These are phyloP conservation scores for Hydrozoanthus tunicans DNA, from an alignment of 64 coral and sea anemone species.

Conservation along the genomic window DNA sequence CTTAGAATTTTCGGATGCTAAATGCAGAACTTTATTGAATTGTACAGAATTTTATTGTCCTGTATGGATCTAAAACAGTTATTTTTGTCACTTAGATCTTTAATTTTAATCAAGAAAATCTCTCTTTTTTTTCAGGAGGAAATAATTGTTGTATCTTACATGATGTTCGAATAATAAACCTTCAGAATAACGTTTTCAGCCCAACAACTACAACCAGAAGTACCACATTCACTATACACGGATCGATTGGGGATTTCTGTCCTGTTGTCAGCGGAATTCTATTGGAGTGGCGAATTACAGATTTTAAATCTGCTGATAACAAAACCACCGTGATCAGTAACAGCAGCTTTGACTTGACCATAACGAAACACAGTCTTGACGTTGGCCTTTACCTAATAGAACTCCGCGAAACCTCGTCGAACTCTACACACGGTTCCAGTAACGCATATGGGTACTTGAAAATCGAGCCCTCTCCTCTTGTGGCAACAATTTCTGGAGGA, in stretches of 20 bases:
- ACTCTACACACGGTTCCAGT: not conserved
- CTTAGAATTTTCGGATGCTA: no score
- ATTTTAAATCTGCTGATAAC: not conserved
- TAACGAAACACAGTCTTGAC: slow-evolving; percentile 6
- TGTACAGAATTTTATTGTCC: no score
- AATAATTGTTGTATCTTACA: slow-evolving; percentile 32
- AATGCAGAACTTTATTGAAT: no score
- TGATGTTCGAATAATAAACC: slow-evolving; percentile 29
- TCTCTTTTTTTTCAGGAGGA: not conserved
- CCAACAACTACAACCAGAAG: not conserved
- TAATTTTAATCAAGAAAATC: no score
- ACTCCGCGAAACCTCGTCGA: not conserved
- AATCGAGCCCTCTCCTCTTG: not conserved
- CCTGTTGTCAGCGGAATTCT: not conserved
- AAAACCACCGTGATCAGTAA: not conserved
- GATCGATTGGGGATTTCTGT: not conserved
- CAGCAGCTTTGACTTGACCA: slow-evolving; percentile 6
- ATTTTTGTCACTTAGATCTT: no score
- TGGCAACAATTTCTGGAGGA: slow-evolving; percentile 21
- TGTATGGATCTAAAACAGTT: no score
- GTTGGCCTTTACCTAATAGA: slow-evolving; percentile 12
- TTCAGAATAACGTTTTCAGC: not conserved
- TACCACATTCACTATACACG: slow-evolving; percentile 19
- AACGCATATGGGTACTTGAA: not conserved
- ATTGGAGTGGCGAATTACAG: slow-evolving; percentile 10